These are phyloP conservation scores for Magallana nippona DNA, from an alignment of 2,888 invertebrate genomes.

Conservation along the genomic window DNA sequence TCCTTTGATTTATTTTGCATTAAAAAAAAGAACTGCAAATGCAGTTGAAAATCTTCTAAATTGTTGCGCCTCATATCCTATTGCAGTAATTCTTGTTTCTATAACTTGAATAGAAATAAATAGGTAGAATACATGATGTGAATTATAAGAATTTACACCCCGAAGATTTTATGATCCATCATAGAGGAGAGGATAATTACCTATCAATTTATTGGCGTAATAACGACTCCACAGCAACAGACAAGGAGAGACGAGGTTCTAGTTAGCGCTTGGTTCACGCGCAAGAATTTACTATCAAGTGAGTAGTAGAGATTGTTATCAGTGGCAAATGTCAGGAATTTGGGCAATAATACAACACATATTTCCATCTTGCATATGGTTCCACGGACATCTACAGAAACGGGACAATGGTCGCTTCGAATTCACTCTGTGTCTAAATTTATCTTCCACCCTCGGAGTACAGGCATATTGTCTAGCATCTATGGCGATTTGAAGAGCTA, in stretches of 20 bases:
- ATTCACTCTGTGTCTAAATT: too few species aligned
- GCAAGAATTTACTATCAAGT: conserved; percentile 15
- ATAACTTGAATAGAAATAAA: background rate
- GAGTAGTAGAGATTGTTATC: conserved; percentile 13
- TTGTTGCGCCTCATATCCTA: too few species aligned
- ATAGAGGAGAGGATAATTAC: background rate
- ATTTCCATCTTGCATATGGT: too few species aligned
- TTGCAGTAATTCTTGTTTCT: too few species aligned
- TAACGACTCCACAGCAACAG: background rate
- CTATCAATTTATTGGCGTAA: conserved; percentile 9
- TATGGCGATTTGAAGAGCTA: too few species aligned
- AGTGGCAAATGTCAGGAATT: conserved; percentile 3
- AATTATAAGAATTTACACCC: conserved; percentile 10
- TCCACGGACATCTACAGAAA: too few species aligned
- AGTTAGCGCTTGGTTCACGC: conserved; percentile 12
- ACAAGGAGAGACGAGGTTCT: background rate
- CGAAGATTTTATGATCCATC: conserved; percentile 3
- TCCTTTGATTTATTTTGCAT: background rate
- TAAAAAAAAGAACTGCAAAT: background rate
- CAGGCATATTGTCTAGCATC: too few species aligned
- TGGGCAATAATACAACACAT: background rate
- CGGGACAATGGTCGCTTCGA: too few species aligned
- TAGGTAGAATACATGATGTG: background rate
- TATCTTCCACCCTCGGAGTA: too few species aligned
- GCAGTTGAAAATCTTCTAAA: too few species aligned